phyloP scores from a whole-genome alignment of 2,888 invertebrate species.

The Shargacucullia verbasci region DNA sequence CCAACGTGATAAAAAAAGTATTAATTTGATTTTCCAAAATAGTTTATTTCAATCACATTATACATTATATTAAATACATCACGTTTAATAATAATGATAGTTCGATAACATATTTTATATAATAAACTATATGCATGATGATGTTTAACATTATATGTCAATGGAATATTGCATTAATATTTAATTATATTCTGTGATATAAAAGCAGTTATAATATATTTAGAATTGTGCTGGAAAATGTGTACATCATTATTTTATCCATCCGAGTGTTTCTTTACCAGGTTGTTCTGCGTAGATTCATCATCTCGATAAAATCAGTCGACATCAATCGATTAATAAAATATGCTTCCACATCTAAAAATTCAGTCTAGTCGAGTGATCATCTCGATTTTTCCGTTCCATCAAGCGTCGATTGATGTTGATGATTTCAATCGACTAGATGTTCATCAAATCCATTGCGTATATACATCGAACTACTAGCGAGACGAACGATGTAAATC shows the following conservation, averaged over 20 bases:
- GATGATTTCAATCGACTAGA: slow-evolving; percentile 4
- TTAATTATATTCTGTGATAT: slow-evolving; percentile 41
- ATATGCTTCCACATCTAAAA: slow-evolving; percentile 1
- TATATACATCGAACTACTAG: neutral
- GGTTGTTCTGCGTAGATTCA: slow-evolving; percentile 12
- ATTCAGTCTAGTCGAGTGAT: slow-evolving; percentile 27
- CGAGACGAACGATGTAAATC: slow-evolving; percentile 8
- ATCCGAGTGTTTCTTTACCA: slow-evolving; percentile 17
- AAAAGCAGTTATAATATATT: slow-evolving; percentile 47
- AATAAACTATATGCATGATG: slow-evolving; percentile 58
- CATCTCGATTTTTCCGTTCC: slow-evolving; percentile 10
- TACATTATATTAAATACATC: slow-evolving; percentile 57
- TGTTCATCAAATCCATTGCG: slow-evolving; percentile 1
- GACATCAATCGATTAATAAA: slow-evolving; percentile 6
- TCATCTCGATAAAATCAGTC: slow-evolving; percentile 16
- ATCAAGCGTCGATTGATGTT: neutral
- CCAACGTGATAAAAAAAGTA: slow-evolving; percentile 3
- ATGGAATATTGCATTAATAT: slow-evolving; percentile 47
- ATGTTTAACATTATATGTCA: slow-evolving; percentile 54
- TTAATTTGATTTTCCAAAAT: slow-evolving; percentile 51
- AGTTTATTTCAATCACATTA: slow-evolving; percentile 69
- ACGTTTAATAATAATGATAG: slow-evolving; percentile 46
- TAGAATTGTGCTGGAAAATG: slow-evolving; percentile 39
- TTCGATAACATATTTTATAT: slow-evolving; percentile 56
- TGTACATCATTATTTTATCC: slow-evolving; percentile 21